A percentile compares a stretch with the other conserved stretches of the same genome.
Evolutionary conservation across 1,140 invertebrate species (phyloP).

Genomic region (Paraescarpia echinospica): DNA sequence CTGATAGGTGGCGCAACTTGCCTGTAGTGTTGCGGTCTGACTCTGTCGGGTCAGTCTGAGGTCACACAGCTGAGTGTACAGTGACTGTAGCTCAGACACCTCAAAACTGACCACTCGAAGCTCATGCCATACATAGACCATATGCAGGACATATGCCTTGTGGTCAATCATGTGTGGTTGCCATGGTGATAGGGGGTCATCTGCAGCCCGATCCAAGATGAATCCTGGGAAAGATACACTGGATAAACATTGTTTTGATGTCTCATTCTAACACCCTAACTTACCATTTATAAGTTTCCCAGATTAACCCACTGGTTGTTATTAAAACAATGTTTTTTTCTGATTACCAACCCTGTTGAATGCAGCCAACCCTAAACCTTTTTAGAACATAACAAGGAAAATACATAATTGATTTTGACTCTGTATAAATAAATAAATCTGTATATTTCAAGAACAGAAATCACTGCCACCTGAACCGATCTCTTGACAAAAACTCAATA

Average conservation of each 20-base stretch:
- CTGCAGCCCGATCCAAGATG: not conserved
- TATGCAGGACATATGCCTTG: not conserved
- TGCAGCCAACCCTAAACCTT: too few relatives aligned
- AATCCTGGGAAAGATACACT: not conserved
- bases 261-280: not conserved
- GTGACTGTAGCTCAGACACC: not conserved
- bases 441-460: too few relatives aligned
- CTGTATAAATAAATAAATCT: too few relatives aligned
- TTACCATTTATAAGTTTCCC: not conserved
- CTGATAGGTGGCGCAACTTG: not conserved
- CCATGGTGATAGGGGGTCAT: not conserved
- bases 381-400: too few relatives aligned
- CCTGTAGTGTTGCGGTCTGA: not conserved
- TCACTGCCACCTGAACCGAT: too few relatives aligned
- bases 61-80: not conserved
- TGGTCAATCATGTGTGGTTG: slow-evolving; percentile 11
- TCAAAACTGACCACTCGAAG: not conserved
- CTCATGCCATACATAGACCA: not conserved
- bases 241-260: too few relatives aligned
- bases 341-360: too few relatives aligned
- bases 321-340: not conserved
- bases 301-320: not conserved
- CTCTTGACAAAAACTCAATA: too few relatives aligned
- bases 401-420: too few relatives aligned
- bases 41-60: not conserved